Evolutionary conservation across 2,888 invertebrate genomes (phyloP), one percentile per base, ranked within the genome.

Genomic region (Agonopterix heracliana): DNA sequence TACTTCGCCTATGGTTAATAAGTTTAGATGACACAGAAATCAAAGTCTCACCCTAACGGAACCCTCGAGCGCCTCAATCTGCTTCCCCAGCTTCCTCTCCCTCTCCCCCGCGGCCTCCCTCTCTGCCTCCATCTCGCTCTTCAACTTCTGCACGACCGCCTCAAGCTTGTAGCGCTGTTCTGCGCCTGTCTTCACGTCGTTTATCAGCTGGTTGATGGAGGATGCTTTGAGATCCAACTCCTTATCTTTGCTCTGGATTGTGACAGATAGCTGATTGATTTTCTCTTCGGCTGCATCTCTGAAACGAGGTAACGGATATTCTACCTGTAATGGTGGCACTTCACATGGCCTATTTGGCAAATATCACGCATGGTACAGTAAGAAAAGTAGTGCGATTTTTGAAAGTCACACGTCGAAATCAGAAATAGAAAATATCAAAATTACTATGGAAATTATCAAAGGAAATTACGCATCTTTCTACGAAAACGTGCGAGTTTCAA

Each of bases 121-220:
- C 48, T 69, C 67, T 12, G 45, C 48, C 7, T 64, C 66, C 3
- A 60, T 49, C 9, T 72, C 69, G n/a, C 54, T 62, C 45, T 54
- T 65, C 3, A 59, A 34, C 47, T 54, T 63, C 49, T 64, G 58
- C 40, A 74, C 52, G 10, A 53, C 52, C 1, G 41, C 56, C 45
- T 73, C 70, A 5, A 64, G 48, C 12, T 64, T 64, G 9, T 60
- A 63, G 4, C 63, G 56, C 2, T 63, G 57, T 34, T 74, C 71
- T 0, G 62, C 57, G 9, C 61, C 63, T 2, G 49, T 57, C 47
- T 68, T 64, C 13, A 77, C 58, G 36, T 78, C 71, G 0, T 64
- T 61, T 70, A 73, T 75, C 10, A 80, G 61, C 9, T 66, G 61
- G 11, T 58, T 58, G 46, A 74, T 68, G 2, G 72, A 63, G 1